These are phyloP conservation scores for Pseudorasbora parva DNA, from an alignment of 2,113 vertebrate species.

Conservation along the genomic window DNA sequence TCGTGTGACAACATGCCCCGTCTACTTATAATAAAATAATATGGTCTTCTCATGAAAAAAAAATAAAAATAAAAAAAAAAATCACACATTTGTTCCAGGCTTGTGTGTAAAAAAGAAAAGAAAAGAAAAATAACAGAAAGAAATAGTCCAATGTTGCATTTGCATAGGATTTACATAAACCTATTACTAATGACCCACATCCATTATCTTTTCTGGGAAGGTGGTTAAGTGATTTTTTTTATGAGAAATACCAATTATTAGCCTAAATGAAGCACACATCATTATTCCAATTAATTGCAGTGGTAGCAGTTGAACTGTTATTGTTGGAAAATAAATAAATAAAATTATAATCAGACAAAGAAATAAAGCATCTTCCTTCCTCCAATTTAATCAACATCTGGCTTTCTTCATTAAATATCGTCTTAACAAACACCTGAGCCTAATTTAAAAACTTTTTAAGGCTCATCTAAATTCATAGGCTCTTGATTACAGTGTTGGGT, in stretches of 20 bases:
- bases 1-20: no score
- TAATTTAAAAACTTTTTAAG: slow-evolving; percentile 25
- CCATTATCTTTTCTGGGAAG: background rate
- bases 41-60: no score
- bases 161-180: no score
- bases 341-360: background rate
- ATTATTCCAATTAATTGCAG: background rate
- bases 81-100: no score
- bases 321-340: slow-evolving; percentile 18
- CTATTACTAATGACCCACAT: background rate
- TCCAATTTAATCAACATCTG: slow-evolving; percentile 17
- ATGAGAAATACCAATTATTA: slow-evolving; percentile 3
- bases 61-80: no score
- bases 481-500: slow-evolving; percentile 15
- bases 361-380: background rate
- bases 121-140: no score
- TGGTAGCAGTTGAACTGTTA: background rate
- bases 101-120: no score
- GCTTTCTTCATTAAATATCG: slow-evolving; percentile 9
- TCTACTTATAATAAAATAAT: no score
- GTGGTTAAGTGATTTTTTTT: background rate
- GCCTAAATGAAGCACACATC: background rate
- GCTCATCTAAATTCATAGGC: slow-evolving; percentile 32
- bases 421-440: slow-evolving; percentile 21
- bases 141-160: no score